Evolutionary conservation across 2,888 invertebrate species (phyloP), one percentile per base, ranked within the genome.

Genomic region (Cacoxenus indagator): DNA sequence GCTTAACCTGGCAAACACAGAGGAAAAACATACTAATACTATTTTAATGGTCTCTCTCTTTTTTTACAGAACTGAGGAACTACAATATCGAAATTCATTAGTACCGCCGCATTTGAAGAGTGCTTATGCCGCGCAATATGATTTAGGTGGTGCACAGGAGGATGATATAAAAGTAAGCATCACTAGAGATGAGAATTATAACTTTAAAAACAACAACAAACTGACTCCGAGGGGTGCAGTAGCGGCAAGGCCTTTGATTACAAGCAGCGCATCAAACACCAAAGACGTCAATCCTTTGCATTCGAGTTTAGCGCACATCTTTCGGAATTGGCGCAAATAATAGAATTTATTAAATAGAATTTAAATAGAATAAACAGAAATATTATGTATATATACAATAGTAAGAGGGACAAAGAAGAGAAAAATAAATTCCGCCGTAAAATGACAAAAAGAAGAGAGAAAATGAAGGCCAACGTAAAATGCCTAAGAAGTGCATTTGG

Each of bases 101-200:
- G 92, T 93, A 72, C 94, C 93, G n/a, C 94, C 95, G 2, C 96
- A 96, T 84, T 89, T 96, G 70, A 94, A 94, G 89, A 95, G 94
- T 74, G 93, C 94, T 0, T 96, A 96, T 88, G 94, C 95, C 0
- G 94, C 93, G 0, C 96, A 96, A 87, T 93, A 92, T 29, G 93
- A 94, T 86, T 89, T 92, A 89, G 88, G 71, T n/a, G 86, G 88
- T 1, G 86, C 92, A 37, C 91, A 89, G 66, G 93, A 93, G 72
- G 92, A 93, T 68, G 92, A 92, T 75, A 89, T 93, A 43, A 93
- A 92, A 90, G 93, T 92, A 88, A 87, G 85, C 78, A 22, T 6
- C 43, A 14, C 5, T 11, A 22, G 8, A 55, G 54, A 8, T 54
- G 54, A 27, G 31, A 11, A 14, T 67, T 17, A 64, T 29, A 70